Evolutionary conservation across 2,888 invertebrate genomes (phyloP).

Genomic region (Xestia xanthographa): DNA sequence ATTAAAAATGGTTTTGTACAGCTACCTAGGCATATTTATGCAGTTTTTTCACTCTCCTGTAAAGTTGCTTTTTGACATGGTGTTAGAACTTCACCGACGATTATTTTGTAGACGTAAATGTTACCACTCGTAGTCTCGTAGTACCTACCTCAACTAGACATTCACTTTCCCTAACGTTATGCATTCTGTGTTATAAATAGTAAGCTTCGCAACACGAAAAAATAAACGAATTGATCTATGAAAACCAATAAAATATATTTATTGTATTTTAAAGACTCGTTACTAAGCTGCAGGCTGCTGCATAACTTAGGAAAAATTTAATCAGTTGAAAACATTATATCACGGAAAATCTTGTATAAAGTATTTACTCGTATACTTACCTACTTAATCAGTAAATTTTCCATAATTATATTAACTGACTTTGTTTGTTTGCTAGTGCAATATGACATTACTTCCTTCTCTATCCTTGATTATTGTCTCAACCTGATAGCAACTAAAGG

Average conservation of each 20-base stretch:
- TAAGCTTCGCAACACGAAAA: conserved; percentile 30
- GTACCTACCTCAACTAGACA: conserved; percentile 33
- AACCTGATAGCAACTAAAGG: conserved; percentile 43
- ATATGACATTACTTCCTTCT: conserved; percentile 34
- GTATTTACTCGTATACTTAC: conserved; percentile 20
- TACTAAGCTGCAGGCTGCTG: neutral
- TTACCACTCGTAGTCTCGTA: conserved; percentile 21
- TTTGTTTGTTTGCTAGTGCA: conserved; percentile 28
- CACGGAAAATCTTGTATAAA: conserved; percentile 6
- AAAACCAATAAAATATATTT: conserved; percentile 6
- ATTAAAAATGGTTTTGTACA: no score
- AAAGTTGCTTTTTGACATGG: no score
- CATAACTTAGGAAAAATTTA: conserved; percentile 13
- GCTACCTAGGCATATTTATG: no score
- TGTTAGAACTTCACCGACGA: neutral
- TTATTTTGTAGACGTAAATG: conserved; percentile 2
- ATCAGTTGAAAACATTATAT: conserved; percentile 6
- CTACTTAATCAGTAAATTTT: conserved; percentile 30
- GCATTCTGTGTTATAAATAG: conserved; percentile 50
- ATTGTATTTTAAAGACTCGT: no score
- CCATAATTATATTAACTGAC: conserved; percentile 2
- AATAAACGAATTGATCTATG: neutral
- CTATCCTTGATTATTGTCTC: conserved; percentile 28
- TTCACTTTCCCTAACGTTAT: conserved; percentile 61
- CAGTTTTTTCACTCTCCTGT: no score